Evolutionary conservation across 1,140 invertebrate genomes (phyloP).

Genomic region (Nylanderia fulva): DNA sequence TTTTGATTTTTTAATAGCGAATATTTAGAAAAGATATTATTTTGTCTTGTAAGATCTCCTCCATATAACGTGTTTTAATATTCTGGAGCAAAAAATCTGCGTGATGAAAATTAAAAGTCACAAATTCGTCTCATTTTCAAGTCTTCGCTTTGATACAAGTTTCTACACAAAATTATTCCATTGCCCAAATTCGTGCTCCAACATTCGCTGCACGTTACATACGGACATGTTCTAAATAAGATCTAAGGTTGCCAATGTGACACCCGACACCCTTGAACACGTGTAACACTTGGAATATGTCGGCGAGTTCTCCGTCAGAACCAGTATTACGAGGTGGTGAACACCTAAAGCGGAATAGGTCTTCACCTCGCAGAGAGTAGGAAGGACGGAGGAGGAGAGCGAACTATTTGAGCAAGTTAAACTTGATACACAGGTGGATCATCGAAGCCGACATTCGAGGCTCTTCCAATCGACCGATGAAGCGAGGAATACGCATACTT

Average conservation of each 20-base stretch:
- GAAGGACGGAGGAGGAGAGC: slow-evolving; percentile 13
- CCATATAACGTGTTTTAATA: neutral
- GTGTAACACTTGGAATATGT: slow-evolving; percentile 82
- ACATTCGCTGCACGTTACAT: neutral
- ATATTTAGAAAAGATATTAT: neutral
- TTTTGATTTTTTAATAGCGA: neutral
- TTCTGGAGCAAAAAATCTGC: neutral
- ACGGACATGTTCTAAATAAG: slow-evolving; percentile 58
- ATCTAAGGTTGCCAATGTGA: slow-evolving; percentile 75
- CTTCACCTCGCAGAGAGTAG: slow-evolving; percentile 59
- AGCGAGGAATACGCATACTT: slow-evolving; percentile 7
- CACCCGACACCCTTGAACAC: slow-evolving; percentile 76
- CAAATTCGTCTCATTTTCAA: neutral
- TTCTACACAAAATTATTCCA: neutral
- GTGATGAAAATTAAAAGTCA: neutral
- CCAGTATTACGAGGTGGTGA: slow-evolving; percentile 66
- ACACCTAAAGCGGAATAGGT: slow-evolving; percentile 65
- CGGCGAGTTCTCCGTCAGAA: slow-evolving; percentile 66
- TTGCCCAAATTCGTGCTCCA: neutral
- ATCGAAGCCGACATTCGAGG: slow-evolving; percentile 70
- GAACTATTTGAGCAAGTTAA: slow-evolving; percentile 64
- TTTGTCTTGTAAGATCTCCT: slow-evolving; percentile 1
- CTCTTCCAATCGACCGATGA: slow-evolving; percentile 42
- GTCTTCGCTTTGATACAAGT: neutral
- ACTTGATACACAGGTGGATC: slow-evolving; percentile 71